phyloP scores from a whole-genome alignment of 2,797 vertebrate species.

The Chaetophractus vellerosus region DNA sequence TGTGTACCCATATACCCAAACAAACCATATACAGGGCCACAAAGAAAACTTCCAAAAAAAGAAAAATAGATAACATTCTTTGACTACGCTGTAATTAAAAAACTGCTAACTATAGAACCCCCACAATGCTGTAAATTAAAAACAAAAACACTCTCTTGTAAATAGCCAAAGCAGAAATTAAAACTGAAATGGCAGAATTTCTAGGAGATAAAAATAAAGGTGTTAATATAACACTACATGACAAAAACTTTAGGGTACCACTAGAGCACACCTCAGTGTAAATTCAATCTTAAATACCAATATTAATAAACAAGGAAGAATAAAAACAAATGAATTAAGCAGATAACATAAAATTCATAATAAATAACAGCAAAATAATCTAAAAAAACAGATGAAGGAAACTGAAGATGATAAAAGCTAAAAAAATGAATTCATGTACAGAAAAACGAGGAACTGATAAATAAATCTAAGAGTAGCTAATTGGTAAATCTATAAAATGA shows the following conservation, averaged over 20 bases:
- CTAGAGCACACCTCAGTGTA: background rate
- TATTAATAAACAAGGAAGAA: background rate
- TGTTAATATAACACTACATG: background rate
- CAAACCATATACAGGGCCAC: background rate
- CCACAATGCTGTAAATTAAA: background rate
- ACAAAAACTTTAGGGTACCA: background rate
- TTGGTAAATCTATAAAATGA: background rate
- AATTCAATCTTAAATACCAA: background rate
- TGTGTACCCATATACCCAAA: background rate
- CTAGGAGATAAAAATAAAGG: background rate
- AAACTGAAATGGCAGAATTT: slow-evolving; percentile 30
- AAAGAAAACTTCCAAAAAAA: background rate
- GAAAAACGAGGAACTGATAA: background rate
- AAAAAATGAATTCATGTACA: background rate
- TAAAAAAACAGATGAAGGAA: slow-evolving; percentile 9
- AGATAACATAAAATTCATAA: background rate
- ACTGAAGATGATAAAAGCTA: background rate
- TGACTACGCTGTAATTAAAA: background rate
- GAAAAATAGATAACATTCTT: background rate
- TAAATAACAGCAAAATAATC: background rate
- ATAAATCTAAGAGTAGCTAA: slow-evolving; percentile 3
- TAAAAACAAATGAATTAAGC: background rate
- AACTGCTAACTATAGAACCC: background rate
- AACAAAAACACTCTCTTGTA: background rate
- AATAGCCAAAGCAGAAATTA: slow-evolving; percentile 46